Evolutionary conservation across 2,888 invertebrate genomes (phyloP), one percentile per base, ranked within the genome.

Genomic region (Spodoptera littoralis): DNA sequence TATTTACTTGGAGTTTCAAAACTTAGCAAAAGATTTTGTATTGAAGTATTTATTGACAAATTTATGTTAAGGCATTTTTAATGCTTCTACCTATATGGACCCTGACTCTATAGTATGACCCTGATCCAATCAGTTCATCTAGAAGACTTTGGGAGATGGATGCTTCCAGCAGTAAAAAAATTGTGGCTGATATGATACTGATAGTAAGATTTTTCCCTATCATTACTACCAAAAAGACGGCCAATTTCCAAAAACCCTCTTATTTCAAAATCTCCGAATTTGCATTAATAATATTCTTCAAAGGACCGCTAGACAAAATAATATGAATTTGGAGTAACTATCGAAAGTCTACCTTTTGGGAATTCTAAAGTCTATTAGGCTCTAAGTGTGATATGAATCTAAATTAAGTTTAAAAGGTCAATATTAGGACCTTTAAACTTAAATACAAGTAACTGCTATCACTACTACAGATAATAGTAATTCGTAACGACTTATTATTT

Each of bases 291-390:
- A n/a, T 12, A 36, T 18, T 54, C 36, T 36, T 36, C 36, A 36
- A 36, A 27, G 9, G 36, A 51, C 6, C 54, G 22, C n/a, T 11
- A 47, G 30, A 45, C 43, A 47, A 68, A 45, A 54, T 70, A 22
- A 57, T 53, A 50, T 48, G 43, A 68, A 55, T 54, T 73, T 68
- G 57, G 48, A 51, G 54, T 54, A 52, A 57, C 54, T 58, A 5
- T n/a, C 41, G 2, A 68, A 68, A 73, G 53, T 73, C 9, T 43
- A 30, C 53, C 53, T 60, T 61, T 8, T 8, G 52, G 46, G 52
- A 66, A 61, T 61, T 47, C 53, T n/a, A 56, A 57, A 56, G 30
- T 47, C 46, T 66, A 44, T 72, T 56, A 65, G 45, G 45, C 11
- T 12, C 24, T 44, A 24, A 44, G 24, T 51, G 57, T 62, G 41